A percentile compares a stretch with the other conserved stretches of the same genome.
These are phyloP conservation scores for Nycteola revayana DNA, from an alignment of 2,888 invertebrate species.

Conservation along the genomic window DNA sequence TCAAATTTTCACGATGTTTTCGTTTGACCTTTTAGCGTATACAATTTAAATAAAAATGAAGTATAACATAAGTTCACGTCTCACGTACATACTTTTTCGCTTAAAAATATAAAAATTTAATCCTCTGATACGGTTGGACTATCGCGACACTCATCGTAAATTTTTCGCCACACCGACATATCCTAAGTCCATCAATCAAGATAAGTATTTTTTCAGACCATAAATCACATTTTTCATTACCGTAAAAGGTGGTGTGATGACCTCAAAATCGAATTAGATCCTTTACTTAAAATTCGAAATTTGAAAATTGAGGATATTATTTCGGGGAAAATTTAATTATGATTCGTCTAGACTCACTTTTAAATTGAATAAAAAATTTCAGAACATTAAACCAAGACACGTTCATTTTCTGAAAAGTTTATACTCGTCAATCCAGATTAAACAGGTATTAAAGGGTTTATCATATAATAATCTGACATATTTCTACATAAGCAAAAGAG, in stretches of 20 bases:
- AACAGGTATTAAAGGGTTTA: too few relatives aligned
- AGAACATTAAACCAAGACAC: conserved; percentile 5
- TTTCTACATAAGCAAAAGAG: too few relatives aligned
- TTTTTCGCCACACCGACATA: conserved; percentile 4
- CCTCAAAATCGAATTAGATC: conserved; percentile 22
- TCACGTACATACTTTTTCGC: too few relatives aligned
- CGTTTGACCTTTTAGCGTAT: too few relatives aligned
- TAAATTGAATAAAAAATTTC: conserved; percentile 4
- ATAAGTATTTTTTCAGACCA: conserved; percentile 32
- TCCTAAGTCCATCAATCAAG: conserved; percentile 5
- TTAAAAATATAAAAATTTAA: too few relatives aligned
- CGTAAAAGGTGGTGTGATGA: conserved; percentile 17
- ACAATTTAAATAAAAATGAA: too few relatives aligned
- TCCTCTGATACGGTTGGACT: too few relatives aligned
- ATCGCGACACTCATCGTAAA: conserved; percentile 14
- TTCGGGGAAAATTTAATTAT: conserved; percentile 10
- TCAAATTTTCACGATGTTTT: too few relatives aligned
- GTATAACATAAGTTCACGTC: too few relatives aligned
- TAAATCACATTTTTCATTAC: conserved; percentile 36
- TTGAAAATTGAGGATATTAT: conserved; percentile 7
- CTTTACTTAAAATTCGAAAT: conserved; percentile 8
- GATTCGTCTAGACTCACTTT: conserved; percentile 2
- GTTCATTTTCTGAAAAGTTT: too few relatives aligned
- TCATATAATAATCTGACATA: too few relatives aligned
- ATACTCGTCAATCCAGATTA: too few relatives aligned